Evolutionary conservation across 2,113 vertebrate genomes (phyloP), one percentile per base, ranked within the genome.

Genomic region (Ammospiza nelsoni): DNA sequence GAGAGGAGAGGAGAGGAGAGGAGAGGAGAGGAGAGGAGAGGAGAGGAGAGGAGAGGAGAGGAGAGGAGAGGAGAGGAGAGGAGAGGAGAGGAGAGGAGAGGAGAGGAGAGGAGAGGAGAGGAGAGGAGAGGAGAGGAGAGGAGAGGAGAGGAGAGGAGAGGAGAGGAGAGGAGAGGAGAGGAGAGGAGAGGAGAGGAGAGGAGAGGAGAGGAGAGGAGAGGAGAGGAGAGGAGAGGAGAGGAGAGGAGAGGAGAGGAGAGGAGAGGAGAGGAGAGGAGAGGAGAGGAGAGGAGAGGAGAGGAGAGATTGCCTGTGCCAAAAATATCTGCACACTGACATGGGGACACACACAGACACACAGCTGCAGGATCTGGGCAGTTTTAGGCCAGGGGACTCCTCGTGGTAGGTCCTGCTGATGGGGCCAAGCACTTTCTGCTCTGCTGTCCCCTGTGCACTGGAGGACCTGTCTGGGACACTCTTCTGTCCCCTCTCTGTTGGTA

Each of bases 221-320:
- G 24, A 27, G 49, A 27, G 25, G 51, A 51, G 49, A 27, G 24
- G 14, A 52, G 27, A 25, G 9, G 51, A 52, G 51, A 57, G 35
- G 46, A 48, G 46, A 48, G 48, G 48, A 25, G 48, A 25, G 49
- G 24, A 24, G 49, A 24, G 71, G 24, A 39, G 39, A 39, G 24
- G 49, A 49, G 49, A 49, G 49, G 49, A 49, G 24, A 49, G 49
- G 24, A 27, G 49, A 27, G 25, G 51, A 51, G 49, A 27, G 24
- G 14, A 52, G 27, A 25, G 9, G 51, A 52, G 51, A 57, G 35
- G 46, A 48, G 46, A 48, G 48, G 46, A 48, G 46, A 48, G 48
- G 49, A 25, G 49, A 27, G 28, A 57, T 43, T 0, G 0, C 20
- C 85, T 5, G 0, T 58, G 62, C 28, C 55, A 63, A 59, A 87